Conservation (phyloP, 2,797 vertebrate species). For the Syndactyla subalaris region DNA sequence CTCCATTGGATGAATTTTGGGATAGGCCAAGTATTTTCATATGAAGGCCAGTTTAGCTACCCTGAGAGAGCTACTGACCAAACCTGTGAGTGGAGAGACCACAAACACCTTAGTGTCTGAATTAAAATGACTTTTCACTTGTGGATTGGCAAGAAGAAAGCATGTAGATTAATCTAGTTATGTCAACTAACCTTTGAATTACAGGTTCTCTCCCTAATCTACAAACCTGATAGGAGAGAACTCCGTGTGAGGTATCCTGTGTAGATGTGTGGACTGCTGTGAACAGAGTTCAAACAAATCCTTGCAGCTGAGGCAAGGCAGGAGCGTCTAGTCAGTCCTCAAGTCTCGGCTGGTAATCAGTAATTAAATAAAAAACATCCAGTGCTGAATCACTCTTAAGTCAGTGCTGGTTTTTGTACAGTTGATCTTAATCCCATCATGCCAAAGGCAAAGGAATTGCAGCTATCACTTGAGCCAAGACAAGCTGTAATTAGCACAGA, state of each 20-base stretch:
- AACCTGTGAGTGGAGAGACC: not conserved
- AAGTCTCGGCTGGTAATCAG: not conserved
- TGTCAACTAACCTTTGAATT: not conserved
- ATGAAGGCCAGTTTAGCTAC: not conserved
- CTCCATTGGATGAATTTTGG: not conserved
- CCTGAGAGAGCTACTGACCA: not conserved
- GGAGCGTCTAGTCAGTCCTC: not conserved
- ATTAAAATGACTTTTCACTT: not conserved
- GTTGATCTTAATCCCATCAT: not conserved
- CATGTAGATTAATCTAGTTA: not conserved
- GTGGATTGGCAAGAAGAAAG: not conserved
- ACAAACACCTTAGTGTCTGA: not conserved
- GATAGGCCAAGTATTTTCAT: not conserved
- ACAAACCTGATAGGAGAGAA: not conserved
- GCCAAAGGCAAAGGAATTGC: constrained; percentile 59
- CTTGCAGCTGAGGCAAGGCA: not conserved
- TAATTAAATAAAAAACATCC: constrained; percentile 7
- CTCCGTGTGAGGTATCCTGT: not conserved
- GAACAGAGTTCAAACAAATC: not conserved
- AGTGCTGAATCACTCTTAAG: constrained; percentile 24
- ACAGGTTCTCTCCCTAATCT: not conserved
- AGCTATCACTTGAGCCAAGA: constrained; percentile 23
- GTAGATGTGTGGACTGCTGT: accelerated
- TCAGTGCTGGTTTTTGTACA: not conserved
- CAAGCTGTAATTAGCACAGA: constrained; percentile 48